phyloP scores from a whole-genome alignment of 1,140 invertebrate species.

The Armadillidium nasatum region DNA sequence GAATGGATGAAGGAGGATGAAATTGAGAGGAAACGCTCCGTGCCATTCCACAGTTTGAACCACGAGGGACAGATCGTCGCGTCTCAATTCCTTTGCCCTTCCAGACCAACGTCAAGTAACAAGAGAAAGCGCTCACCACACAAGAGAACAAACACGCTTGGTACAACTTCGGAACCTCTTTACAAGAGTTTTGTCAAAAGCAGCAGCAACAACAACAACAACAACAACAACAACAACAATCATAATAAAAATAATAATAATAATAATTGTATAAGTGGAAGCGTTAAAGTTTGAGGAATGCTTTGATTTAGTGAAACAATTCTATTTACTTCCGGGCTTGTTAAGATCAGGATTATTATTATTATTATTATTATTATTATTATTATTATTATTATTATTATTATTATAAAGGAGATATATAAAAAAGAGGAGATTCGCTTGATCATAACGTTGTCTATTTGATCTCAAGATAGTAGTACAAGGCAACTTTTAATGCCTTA shows the following conservation, averaged over 20 bases:
- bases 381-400: background rate
- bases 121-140: background rate
- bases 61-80: background rate
- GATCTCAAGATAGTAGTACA: background rate
- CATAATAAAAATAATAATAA: too few relatives aligned
- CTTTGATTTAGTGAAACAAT: background rate
- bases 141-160: background rate
- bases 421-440: background rate
- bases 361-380: too few relatives aligned
- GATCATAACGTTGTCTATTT: background rate
- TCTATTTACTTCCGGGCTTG: background rate
- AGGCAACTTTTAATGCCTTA: background rate
- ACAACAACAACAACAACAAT: too few relatives aligned
- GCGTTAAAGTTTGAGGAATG: background rate
- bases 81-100: background rate
- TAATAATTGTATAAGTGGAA: background rate
- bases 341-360: too few relatives aligned
- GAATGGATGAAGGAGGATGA: background rate
- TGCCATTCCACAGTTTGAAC: background rate
- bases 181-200: too few relatives aligned
- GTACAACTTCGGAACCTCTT: too few relatives aligned
- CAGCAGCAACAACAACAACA: too few relatives aligned
- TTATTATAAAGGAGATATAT: background rate
- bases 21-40: background rate
- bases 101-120: background rate